Evolutionary conservation across 2,113 vertebrate genomes (phyloP), one percentile per base, ranked within the genome.

Genomic region (Colinus virginianus): DNA sequence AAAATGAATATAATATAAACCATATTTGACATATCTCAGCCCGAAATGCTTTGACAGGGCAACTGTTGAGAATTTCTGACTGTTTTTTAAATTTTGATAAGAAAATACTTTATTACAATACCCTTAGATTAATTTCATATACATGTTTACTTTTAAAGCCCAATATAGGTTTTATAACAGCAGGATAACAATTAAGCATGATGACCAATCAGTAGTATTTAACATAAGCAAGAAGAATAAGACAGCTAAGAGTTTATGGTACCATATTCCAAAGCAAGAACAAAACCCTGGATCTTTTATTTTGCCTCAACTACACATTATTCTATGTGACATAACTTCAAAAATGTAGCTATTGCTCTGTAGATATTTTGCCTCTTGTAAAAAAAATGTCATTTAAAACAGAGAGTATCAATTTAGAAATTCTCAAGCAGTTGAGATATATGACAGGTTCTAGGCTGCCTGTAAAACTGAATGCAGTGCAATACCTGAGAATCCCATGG

Each of bases 361-460:
- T 66, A 93, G 94, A 90, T 78, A 30, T 88, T 95, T 93, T 72
- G 25, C 79, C 17, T 87, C 48, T n/a, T 64, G 6, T 32, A 51
- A 53, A 77, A 25, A n/a, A 78, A 88, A 78, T 10, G 62, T 42
- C 49, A 63, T 48, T 64, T n/a, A 14, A 42, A 67, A 48, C 18
- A 58, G 30, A 84, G 11, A 67, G 1, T n/a, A 88, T 81, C 43
- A n/a, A 43, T 70, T 90, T 75, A 64, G 49, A 17, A 48, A 49
- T 78, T 91, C 26, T 87, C 48, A 71, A 81, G 11, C 1, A 78
- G 5, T 48, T 56, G 11, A 61, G 40, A 61, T 75, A 90, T 56
- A 53, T 69, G 21, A 32, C 18, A 45, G 40, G 15, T 19, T n/a
- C 84, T 78, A 72, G 18, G 3, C 23, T 84, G 58, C 16, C 7